Percentiles rank a stretch among this genome's conserved stretches.
These are phyloP conservation scores for Cryptoprocta ferox DNA, from an alignment of 2,797 vertebrate genomes.

Conservation along the genomic window DNA sequence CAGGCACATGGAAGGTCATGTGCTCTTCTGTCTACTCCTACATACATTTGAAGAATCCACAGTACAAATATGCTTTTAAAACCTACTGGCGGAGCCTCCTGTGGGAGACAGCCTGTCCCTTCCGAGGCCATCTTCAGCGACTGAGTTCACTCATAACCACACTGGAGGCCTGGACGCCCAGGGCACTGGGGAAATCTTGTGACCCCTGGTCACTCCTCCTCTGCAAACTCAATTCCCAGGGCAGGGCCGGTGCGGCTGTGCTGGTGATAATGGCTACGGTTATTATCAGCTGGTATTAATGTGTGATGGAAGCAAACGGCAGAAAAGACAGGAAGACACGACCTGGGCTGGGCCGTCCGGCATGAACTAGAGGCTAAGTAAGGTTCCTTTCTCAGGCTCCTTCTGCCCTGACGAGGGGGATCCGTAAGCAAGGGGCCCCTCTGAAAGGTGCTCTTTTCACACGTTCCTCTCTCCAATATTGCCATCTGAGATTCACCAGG, in stretches of 20 bases:
- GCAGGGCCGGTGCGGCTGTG: not conserved
- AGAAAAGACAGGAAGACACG: not conserved
- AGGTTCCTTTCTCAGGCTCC: not conserved
- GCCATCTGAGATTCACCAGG: not conserved
- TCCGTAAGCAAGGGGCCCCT: not conserved
- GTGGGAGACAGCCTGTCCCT: not conserved
- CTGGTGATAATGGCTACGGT: not conserved
- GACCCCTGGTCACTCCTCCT: not conserved
- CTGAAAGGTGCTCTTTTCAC: not conserved
- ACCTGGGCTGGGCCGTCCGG: not conserved
- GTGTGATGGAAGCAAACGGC: not conserved
- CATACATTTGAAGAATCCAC: not conserved
- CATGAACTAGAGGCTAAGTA: not conserved
- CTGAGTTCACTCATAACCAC: not conserved
- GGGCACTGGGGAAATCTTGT: not conserved
- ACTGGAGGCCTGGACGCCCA: not conserved
- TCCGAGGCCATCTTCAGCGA: not conserved
- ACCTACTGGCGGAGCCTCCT: not conserved
- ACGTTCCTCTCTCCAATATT: not conserved
- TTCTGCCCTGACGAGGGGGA: not conserved
- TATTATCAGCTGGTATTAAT: not conserved
- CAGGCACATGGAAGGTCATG: fast-evolving
- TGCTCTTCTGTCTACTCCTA: not conserved
- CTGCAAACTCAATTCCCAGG: not conserved
- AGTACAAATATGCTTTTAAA: not conserved